phyloP scores from a whole-genome alignment of 2,797 vertebrate genomes.

The Rallus crepitans region DNA sequence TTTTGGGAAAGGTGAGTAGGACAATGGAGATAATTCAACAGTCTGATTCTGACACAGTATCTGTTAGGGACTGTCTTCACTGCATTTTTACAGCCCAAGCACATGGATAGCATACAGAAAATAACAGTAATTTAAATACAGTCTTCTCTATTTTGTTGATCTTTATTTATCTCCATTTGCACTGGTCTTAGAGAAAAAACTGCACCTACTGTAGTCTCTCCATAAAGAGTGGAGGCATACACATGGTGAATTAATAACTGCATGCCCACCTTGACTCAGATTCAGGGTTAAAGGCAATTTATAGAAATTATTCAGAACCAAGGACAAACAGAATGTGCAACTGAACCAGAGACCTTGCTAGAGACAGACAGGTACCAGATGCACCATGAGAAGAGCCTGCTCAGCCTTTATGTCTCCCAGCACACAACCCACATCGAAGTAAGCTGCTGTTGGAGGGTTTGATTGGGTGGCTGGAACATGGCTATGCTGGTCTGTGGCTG shows the following conservation, averaged over 20 bases:
- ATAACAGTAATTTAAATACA: not conserved
- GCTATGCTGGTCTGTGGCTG: not conserved
- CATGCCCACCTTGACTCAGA: not conserved
- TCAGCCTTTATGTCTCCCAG: not conserved
- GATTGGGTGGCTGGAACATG: not conserved
- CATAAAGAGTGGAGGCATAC: not conserved
- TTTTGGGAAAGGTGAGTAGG: not conserved
- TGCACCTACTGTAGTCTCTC: not conserved
- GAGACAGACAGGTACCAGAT: not conserved
- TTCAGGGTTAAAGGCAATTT: not conserved
- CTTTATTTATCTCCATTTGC: not conserved
- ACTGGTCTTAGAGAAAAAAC: not conserved
- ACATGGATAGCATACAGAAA: not conserved
- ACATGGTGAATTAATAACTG: not conserved
- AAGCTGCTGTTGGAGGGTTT: not conserved
- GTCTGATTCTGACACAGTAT: not conserved
- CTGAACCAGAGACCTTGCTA: not conserved
- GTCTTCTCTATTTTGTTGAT: not conserved
- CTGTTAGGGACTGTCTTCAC: not conserved
- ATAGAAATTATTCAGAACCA: not conserved
- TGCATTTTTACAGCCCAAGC: not conserved
- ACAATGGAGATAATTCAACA: not conserved
- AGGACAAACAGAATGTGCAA: not conserved
- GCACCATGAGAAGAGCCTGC: not conserved
- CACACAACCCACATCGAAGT: accelerated